These are phyloP conservation scores for Bombus waltoni DNA, from an alignment of 1,140 invertebrate genomes.

Conservation along the genomic window DNA sequence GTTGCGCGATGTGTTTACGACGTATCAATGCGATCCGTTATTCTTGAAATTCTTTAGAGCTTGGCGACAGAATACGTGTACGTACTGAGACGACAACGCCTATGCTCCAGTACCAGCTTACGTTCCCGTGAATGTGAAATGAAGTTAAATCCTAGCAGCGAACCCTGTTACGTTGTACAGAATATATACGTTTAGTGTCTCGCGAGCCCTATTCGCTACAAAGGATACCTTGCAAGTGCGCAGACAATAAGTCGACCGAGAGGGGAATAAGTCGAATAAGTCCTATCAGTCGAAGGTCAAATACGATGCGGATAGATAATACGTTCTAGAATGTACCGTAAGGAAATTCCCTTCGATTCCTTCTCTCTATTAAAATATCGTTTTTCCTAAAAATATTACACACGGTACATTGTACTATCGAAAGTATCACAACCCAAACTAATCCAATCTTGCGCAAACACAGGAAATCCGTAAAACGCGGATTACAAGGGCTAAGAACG, in stretches of 20 bases:
- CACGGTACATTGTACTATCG: accelerated
- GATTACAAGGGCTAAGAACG: too few species aligned
- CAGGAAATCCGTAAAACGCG: not conserved
- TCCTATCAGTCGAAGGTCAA: not conserved
- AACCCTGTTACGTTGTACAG: not conserved
- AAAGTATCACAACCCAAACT: not conserved
- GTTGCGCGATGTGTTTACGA: not conserved
- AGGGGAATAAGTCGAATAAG: not conserved
- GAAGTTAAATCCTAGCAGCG: slow-evolving; percentile 66
- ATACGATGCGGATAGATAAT: too few species aligned
- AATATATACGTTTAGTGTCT: slow-evolving; percentile 21
- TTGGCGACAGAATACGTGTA: slow-evolving; percentile 33
- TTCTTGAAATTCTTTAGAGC: not conserved
- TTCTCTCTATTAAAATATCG: not conserved
- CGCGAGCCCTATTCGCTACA: not conserved
- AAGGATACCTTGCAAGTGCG: slow-evolving; percentile 3
- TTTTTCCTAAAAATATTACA: too few species aligned
- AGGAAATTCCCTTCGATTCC: not conserved
- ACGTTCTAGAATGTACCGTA: not conserved
- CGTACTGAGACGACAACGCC: slow-evolving; percentile 64
- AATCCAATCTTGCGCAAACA: not conserved
- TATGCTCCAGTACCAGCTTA: slow-evolving; percentile 55
- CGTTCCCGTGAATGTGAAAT: slow-evolving; percentile 69
- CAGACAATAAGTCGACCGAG: slow-evolving; percentile 1
- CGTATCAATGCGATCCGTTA: not conserved